These are phyloP conservation scores for Keiferia lycopersicella DNA, from an alignment of 2,888 invertebrate species.

Conservation along the genomic window DNA sequence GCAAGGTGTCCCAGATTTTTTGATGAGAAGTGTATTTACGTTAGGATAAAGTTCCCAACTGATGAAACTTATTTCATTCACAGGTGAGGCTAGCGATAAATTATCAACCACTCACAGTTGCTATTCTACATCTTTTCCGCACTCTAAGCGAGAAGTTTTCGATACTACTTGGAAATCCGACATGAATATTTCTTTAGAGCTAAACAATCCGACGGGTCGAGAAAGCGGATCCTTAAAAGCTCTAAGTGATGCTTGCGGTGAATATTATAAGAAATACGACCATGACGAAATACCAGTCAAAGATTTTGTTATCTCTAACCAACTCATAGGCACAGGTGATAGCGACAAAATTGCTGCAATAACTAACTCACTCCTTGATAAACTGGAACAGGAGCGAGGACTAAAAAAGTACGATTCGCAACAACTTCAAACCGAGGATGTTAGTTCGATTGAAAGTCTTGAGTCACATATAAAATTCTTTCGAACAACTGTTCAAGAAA, in stretches of 20 bases:
- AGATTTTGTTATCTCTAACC: slow-evolving; percentile 39
- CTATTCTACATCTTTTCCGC: slow-evolving; percentile 32
- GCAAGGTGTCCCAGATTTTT: too few relatives aligned
- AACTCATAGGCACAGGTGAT: slow-evolving; percentile 25
- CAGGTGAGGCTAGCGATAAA: slow-evolving; percentile 26
- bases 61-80: neutral
- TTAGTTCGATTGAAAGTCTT: slow-evolving; percentile 46
- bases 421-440: slow-evolving; percentile 55
- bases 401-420: slow-evolving; percentile 53
- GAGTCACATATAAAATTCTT: slow-evolving; percentile 68
- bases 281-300: slow-evolving; percentile 62
- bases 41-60: too few relatives aligned
- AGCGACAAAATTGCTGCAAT: slow-evolving; percentile 39
- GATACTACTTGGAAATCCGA: slow-evolving; percentile 45
- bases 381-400: slow-evolving; percentile 57
- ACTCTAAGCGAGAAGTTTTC: slow-evolving; percentile 29
- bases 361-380: slow-evolving; percentile 60
- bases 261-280: slow-evolving; percentile 64
- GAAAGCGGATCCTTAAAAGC: neutral
- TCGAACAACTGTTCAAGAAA: slow-evolving; percentile 62
- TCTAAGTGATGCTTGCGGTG: slow-evolving; percentile 34
- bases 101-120: slow-evolving; percentile 44
- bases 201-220: neutral
- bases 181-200: slow-evolving; percentile 18
- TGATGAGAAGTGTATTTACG: too few relatives aligned